Percentiles rank a stretch among this genome's conserved stretches.
phyloP scores from a whole-genome alignment of 2,888 invertebrate genomes.

The Vesta saturnalis region DNA sequence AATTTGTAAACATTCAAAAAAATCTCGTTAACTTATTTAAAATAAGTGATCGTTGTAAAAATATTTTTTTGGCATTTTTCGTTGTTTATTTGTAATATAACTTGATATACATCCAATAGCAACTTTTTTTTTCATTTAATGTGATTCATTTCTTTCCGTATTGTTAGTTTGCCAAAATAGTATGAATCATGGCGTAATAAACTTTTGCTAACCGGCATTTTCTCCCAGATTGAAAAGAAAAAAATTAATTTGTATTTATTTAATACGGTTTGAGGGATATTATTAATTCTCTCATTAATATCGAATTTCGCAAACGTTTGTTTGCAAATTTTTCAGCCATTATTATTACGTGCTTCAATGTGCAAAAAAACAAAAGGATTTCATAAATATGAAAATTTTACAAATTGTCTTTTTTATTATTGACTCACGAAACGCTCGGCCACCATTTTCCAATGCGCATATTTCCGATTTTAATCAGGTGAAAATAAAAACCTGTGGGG shows the following conservation, averaged over 20 bases:
- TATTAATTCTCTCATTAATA: slow-evolving; percentile 18
- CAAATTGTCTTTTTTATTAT: too few species aligned
- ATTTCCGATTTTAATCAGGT: too few species aligned
- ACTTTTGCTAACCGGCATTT: background rate
- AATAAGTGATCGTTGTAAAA: background rate
- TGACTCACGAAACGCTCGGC: too few species aligned
- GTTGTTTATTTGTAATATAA: background rate
- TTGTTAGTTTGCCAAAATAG: slow-evolving; percentile 7
- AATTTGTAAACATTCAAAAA: background rate
- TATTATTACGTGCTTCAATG: too few species aligned
- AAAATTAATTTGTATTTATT: background rate
- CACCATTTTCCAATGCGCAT: too few species aligned
- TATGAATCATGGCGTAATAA: slow-evolving; percentile 7
- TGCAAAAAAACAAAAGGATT: too few species aligned
- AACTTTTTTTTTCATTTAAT: background rate
- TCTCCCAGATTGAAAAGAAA: background rate
- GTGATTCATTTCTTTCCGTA: slow-evolving; percentile 4
- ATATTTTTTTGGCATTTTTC: background rate
- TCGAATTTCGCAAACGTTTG: slow-evolving; percentile 17
- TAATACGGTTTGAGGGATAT: background rate
- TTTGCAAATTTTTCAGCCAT: slow-evolving; percentile 6
- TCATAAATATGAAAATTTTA: too few species aligned
- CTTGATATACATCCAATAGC: background rate
- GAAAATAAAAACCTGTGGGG: too few species aligned
- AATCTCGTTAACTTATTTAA: background rate